Evolutionary conservation across 1,140 invertebrate species (phyloP).

Genomic region (Steinernema feltiae): DNA sequence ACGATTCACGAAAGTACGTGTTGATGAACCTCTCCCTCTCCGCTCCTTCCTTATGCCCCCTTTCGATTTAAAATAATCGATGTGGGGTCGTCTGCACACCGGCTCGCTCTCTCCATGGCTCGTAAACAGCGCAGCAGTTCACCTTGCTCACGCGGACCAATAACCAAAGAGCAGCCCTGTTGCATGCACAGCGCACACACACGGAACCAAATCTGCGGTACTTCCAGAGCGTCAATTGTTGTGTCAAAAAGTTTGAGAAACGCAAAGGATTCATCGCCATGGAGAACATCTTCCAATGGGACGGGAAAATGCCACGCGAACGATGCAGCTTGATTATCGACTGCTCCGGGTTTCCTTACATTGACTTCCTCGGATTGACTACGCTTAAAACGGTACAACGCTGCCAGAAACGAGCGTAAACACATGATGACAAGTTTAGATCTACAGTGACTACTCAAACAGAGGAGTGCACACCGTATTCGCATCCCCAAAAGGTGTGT

Average conservation of each 20-base stretch:
- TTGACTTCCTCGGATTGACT: slow-evolving; percentile 48
- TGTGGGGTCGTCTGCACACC: background rate
- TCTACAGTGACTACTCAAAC: slow-evolving; percentile 44
- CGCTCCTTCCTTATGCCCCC: background rate
- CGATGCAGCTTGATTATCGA: slow-evolving; percentile 47
- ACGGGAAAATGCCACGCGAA: slow-evolving; percentile 17
- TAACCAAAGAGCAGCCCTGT: background rate
- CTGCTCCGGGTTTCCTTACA: slow-evolving; percentile 53
- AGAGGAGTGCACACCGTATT: slow-evolving; percentile 40
- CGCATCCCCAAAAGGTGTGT: slow-evolving; percentile 49
- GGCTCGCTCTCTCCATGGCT: background rate
- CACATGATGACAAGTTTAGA: slow-evolving; percentile 25
- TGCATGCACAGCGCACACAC: background rate
- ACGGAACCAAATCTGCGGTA: background rate
- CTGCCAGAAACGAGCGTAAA: background rate
- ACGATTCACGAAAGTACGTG: slow-evolving; percentile 44
- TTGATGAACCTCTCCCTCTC: background rate
- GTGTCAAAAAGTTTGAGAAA: background rate
- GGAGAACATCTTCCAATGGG: slow-evolving; percentile 21
- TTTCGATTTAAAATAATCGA: background rate
- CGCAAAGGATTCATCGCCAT: background rate
- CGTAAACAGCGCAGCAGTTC: background rate
- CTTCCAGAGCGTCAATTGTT: background rate
- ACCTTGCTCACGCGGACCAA: background rate
- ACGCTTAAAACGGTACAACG: slow-evolving; percentile 45